Conservation (phyloP, 2,888 invertebrate species). For the Drymonia ruficornis region DNA sequence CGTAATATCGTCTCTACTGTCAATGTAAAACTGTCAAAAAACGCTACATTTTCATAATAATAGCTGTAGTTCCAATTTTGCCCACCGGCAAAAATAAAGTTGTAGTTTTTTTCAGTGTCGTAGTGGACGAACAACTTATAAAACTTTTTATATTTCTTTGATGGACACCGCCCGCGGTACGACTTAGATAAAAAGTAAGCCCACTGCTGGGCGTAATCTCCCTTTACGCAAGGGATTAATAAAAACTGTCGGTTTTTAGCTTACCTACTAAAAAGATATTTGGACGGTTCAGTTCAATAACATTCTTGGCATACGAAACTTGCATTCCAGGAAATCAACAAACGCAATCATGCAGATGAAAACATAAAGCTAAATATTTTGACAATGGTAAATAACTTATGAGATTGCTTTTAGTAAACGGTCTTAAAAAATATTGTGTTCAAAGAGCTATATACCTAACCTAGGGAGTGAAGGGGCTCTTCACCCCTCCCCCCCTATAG, state of each 20-base stretch:
- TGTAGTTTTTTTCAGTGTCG: neutral
- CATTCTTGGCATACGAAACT: neutral
- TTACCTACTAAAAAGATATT: neutral
- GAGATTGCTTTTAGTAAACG: no score
- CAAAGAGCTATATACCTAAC: no score
- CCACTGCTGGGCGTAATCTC: neutral
- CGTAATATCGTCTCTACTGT: neutral
- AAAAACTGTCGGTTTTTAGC: neutral
- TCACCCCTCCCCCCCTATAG: no score
- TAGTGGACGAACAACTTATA: neutral
- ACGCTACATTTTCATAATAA: neutral
- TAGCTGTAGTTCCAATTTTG: neutral
- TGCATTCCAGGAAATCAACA: no score
- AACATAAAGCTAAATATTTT: no score
- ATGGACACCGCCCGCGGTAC: neutral
- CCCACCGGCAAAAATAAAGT: neutral
- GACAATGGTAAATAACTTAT: no score
- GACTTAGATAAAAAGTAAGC: constrained; percentile 3
- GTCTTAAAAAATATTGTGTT: no score
- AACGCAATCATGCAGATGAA: no score
- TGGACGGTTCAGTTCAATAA: neutral
- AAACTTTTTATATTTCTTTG: neutral
- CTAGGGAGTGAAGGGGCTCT: no score
- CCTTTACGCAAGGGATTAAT: neutral
- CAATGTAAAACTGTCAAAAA: neutral